Base-by-base conservation (phyloP, 2,888 invertebrate species). In the Diloba caeruleocephala region DNA sequence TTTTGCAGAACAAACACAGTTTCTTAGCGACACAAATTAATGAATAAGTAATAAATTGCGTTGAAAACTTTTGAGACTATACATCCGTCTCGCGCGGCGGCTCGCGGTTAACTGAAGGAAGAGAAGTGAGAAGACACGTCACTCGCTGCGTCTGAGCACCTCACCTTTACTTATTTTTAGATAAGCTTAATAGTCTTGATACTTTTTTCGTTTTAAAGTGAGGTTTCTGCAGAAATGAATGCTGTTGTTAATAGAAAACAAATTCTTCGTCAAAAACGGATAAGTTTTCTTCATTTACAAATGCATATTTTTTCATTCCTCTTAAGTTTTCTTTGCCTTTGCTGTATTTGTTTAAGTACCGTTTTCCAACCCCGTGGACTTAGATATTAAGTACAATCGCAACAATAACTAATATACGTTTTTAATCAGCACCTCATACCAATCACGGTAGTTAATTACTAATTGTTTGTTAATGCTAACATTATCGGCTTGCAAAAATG, bases 91-190 rank as follows among this genome's bases (percentile, higher is more conserved):
- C 36, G 66, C 75, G 69, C 80, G 76, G 81, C 78, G 78, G 81
- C 78, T 80, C 87, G 87, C 89, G 89, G 86, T 82, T 85, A 78
- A 92, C 92, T 92, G 81, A 79, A 85, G 87, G 73, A 82, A 85
- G 78, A 74, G 85, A 88, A 85, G 81, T 82, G 85, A 85, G 88
- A 85, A 85, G 86, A 91, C 90, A 91, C 91, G 92, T 90, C 91
- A 90, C 87, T 79, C 73, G 84, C 81, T 87, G 90, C 90, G 90
- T 90, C 84, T 85, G 90, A 85, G 89, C 88, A 79, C 68, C 88
- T 90, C 88, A 92, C 92, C 91, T 92, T 92, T 91, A 87, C 89
- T 84, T 85, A 60, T 70, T 57, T 82, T 58, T 81, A 81, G 71
- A 43, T 29, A 58, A 81, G 72, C 64, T 51, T 25, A 71, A 36